phyloP scores from a whole-genome alignment of 2,113 vertebrate genomes.

The Hemiscyllium ocellatum region DNA sequence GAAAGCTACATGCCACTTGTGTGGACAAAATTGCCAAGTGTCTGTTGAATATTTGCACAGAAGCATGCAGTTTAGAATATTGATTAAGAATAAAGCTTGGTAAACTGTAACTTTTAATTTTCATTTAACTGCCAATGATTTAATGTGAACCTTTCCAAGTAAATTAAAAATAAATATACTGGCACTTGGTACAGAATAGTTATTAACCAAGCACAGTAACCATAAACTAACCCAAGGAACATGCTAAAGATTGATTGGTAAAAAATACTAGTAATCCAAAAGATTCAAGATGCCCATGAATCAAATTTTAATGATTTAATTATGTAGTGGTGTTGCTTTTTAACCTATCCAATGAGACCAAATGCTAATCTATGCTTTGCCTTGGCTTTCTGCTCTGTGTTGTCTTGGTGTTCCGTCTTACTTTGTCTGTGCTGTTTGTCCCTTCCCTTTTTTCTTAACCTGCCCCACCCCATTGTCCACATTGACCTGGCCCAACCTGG shows the following conservation, averaged over 20 bases:
- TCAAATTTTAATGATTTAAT: conserved; percentile 35
- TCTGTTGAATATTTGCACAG: neutral
- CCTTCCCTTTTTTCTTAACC: conserved; percentile 63
- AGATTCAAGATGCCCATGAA: conserved; percentile 32
- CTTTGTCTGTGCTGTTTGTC: conserved; percentile 71
- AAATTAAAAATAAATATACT: neutral
- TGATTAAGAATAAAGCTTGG: neutral
- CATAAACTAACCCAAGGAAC: neutral
- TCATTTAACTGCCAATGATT: too few species aligned
- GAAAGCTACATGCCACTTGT: neutral
- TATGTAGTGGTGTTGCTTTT: conserved; percentile 36
- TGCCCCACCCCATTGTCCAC: conserved; percentile 65
- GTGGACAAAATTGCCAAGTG: neutral
- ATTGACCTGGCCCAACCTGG: conserved; percentile 52
- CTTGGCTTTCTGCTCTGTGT: conserved; percentile 51
- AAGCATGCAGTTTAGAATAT: neutral
- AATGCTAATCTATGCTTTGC: conserved; percentile 42
- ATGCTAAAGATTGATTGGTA: conserved; percentile 20
- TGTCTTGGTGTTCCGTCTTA: conserved; percentile 55
- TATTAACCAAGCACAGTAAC: neutral
- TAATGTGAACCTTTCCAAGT: too few species aligned
- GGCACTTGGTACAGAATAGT: neutral
- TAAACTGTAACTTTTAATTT: neutral
- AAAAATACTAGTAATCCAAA: conserved; percentile 27
- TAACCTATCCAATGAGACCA: conserved; percentile 39